Base-by-base conservation (phyloP, 2,888 invertebrate species). In the Trissolcus brochymenae region DNA sequence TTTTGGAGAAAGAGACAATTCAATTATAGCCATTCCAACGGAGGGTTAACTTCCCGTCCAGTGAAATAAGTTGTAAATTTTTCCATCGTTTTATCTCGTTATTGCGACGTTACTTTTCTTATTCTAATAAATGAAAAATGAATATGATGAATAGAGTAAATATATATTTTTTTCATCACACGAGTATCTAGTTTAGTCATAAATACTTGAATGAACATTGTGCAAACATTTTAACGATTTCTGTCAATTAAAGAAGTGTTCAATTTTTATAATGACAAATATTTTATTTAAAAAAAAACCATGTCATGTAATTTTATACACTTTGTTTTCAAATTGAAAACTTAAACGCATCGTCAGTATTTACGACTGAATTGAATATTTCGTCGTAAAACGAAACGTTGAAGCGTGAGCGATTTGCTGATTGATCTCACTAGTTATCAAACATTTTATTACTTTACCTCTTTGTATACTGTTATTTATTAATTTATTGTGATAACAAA, bases 311-410 rank as follows among this genome's bases (percentile, higher is more conserved):
- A 35, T 35, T 35, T 35, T 35, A 35, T 35, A 35, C 35, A 35
- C 35, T 56, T 17, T 41, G 13, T 56, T 56, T 41, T 41, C 29
- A 56, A 56, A 11, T 56, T 56, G 40, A 19, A 41, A 41, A 11
- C 35, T 35, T 35, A 0, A 35, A 35, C 19, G 35, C 51, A 57
- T 65, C 61, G 54, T 66, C 70, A 66, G 71, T 76, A 66, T 76
- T 76, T 71, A 62, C 56, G 66, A 71, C 76, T 76, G 71, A 71
- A 76, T 71, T 76, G 64, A 65, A 71, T 76, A 70, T 76, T 76
- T 76, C 61, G 75, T 59, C 54, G 50, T 75, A 50, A 49, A 51
- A 49, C 57, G 21, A 57, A 75, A 55, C 17, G 51, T 67, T 49
- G 35, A 59, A 64, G 29, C 17, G 57, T 25, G 43, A 60, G 67